Percentiles rank a stretch among this genome's conserved stretches.
Conservation (phyloP, 2,888 invertebrate genomes). For the Podotricha telesiphe region DNA sequence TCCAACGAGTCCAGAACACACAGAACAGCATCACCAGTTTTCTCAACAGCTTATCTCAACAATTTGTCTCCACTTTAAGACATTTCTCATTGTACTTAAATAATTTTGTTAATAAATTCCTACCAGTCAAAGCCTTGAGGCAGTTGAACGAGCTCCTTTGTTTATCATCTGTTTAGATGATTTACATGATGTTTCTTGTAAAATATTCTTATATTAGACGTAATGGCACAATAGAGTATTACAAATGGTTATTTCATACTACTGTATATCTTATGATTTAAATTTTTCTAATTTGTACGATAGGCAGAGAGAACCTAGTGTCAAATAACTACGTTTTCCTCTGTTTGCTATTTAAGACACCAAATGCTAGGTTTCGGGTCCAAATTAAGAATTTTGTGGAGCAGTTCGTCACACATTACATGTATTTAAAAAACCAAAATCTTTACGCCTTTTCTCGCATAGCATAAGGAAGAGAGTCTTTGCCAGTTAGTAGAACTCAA, state of each 20-base stretch:
- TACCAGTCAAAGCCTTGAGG: constrained; percentile 68
- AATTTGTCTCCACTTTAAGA: constrained; percentile 77
- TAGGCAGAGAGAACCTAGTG: not conserved
- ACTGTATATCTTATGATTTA: not conserved
- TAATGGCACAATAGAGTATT: constrained; percentile 24
- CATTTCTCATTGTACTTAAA: constrained; percentile 78
- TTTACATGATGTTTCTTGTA: constrained; percentile 57
- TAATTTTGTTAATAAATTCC: constrained; percentile 78
- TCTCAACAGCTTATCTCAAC: constrained; percentile 66
- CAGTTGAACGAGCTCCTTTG: constrained; percentile 56
- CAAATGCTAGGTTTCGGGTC: no score
- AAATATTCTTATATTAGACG: constrained; percentile 35
- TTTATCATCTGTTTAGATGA: constrained; percentile 66
- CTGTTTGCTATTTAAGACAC: no score
- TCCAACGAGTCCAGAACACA: not conserved
- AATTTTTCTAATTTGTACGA: no score
- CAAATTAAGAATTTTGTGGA: no score
- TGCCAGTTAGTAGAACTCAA: no score
- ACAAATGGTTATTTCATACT: constrained; percentile 2
- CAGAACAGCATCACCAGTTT: constrained; percentile 56
- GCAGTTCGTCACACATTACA: no score
- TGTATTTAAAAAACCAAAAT: no score
- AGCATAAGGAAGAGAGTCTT: no score
- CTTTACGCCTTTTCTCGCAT: no score
- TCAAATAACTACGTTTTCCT: not conserved